Conservation (phyloP, 2,888 invertebrate genomes). For the Idaea aversata region DNA sequence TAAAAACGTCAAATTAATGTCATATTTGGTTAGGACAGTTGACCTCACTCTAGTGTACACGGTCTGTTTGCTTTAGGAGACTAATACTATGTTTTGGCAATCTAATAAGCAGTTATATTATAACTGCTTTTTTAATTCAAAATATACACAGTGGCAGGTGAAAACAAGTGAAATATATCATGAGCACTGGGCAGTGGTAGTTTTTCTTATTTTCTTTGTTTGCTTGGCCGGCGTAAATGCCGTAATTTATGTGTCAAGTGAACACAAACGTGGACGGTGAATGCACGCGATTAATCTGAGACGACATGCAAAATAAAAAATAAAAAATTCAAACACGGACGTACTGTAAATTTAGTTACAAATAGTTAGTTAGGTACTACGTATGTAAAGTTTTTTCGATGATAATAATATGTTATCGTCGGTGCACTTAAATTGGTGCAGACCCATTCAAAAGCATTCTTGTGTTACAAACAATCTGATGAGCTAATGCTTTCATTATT, state of each 20-base stretch:
- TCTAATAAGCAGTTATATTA: too few relatives aligned
- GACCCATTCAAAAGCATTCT: too few relatives aligned
- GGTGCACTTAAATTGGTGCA: too few relatives aligned
- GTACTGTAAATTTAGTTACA: background rate
- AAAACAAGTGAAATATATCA: background rate
- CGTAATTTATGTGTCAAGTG: constrained; percentile 5
- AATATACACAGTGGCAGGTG: background rate
- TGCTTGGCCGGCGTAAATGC: constrained; percentile 7
- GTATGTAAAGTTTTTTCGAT: background rate
- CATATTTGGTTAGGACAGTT: constrained; percentile 2
- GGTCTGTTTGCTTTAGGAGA: too few relatives aligned
- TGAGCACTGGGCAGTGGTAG: background rate
- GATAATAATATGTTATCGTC: too few relatives aligned
- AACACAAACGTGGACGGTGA: constrained; percentile 3
- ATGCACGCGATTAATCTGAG: constrained; percentile 3
- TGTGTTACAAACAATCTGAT: too few relatives aligned
- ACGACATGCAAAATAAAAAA: background rate
- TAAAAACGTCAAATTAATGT: constrained; percentile 1
- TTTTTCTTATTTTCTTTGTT: background rate
- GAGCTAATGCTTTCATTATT: too few relatives aligned
- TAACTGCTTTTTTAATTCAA: background rate
- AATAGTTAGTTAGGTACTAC: background rate
- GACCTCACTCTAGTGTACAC: background rate
- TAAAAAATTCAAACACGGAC: background rate
- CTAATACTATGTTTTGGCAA: too few relatives aligned